Evolutionary conservation across 2,888 invertebrate genomes (phyloP), one percentile per base, ranked within the genome.

Genomic region (Tineola bisselliella): DNA sequence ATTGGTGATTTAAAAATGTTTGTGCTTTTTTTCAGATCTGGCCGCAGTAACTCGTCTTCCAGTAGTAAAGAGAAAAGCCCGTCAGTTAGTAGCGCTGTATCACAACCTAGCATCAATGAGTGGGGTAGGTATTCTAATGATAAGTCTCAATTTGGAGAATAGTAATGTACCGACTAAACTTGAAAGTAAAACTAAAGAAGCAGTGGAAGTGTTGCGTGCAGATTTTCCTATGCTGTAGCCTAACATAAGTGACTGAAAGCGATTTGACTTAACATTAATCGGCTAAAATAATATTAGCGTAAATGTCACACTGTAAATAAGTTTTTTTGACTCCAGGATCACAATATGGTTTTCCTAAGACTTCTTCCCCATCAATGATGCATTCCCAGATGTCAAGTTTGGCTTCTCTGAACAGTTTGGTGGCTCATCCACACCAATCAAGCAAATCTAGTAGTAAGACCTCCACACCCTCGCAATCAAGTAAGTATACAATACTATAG

Each of bases 291-390:
- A n/a, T n/a, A n/a, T n/a, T n/a, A n/a, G n/a, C n/a, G n/a, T n/a
- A n/a, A n/a, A n/a, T n/a, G n/a, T n/a, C n/a, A n/a, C n/a, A n/a
- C n/a, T n/a, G 25, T 38, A 38, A 38, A 38, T 38, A 38, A 38
- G n/a, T n/a, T n/a, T n/a, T n/a, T n/a, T n/a, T n/a, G n/a, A n/a
- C n/a, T 68, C 3, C 77, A 87, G 87, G 87, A 64, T 72, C 87
- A 1, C 78, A 80, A 0, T 88, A 88, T 64, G 84, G 86, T 25
- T 81, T 87, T 64, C 88, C 88, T 25, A 87, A 87, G 70, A 87
- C 88, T 0, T 88, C 88, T 0, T 87, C 88, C 0, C 88, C 87
- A 0, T 87, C 87, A 0, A 71, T 77, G 8, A 80, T 84, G 80
- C 84, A 86, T 63, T 61, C 54, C 25, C 61, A 65, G 63, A 66